Evolutionary conservation across 1,140 invertebrate species (phyloP).

Genomic region (Danaus melanippus): DNA sequence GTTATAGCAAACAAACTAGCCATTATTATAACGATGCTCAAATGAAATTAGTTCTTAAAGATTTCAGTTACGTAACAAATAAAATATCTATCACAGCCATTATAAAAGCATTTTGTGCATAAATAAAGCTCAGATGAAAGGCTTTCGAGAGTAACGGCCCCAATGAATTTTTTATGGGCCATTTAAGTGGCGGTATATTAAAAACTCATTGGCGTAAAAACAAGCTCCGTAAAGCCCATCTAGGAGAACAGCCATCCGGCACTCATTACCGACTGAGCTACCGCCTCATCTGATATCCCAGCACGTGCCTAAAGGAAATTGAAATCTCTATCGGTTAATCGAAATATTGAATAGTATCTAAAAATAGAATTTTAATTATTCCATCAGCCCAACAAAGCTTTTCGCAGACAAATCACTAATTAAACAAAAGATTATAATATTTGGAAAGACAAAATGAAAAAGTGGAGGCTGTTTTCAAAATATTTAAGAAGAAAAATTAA

Average conservation of each 20-base stretch:
- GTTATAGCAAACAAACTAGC: no score
- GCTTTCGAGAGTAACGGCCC: no score
- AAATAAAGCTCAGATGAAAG: no score
- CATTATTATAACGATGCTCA: neutral
- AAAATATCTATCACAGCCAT: constrained; percentile 2
- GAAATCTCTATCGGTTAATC: constrained; percentile 70
- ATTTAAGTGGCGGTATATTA: constrained; percentile 32
- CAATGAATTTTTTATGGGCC: neutral
- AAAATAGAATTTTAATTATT: constrained; percentile 52
- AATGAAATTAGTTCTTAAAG: constrained; percentile 1
- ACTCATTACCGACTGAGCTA: constrained; percentile 65
- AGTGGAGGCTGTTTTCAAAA: no score
- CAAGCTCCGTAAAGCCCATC: constrained; percentile 61
- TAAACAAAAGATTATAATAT: no score
- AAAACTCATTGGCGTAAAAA: constrained; percentile 52
- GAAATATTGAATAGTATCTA: constrained; percentile 56
- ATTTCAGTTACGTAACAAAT: neutral
- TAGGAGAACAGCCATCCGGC: constrained; percentile 66
- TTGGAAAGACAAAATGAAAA: no score
- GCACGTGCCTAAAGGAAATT: constrained; percentile 70
- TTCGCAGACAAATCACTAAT: neutral
- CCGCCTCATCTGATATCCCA: constrained; percentile 62
- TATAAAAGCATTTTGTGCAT: neutral
- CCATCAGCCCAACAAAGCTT: constrained; percentile 4
- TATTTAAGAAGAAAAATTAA: no score